These are phyloP conservation scores for Pteronura brasiliensis DNA, from an alignment of 2,113 vertebrate genomes.

Conservation along the genomic window DNA sequence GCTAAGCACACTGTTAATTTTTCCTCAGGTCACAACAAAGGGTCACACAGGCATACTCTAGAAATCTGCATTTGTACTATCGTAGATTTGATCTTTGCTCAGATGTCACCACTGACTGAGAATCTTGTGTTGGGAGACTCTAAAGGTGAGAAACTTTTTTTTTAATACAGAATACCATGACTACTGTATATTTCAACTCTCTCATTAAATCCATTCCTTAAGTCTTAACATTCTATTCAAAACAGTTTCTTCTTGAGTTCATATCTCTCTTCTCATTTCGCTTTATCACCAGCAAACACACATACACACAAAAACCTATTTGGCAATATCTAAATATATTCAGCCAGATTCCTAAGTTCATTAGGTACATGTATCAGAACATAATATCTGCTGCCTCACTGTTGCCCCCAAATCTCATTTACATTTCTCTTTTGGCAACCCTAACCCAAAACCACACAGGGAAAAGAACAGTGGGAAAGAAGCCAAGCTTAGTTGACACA, in stretches of 20 bases:
- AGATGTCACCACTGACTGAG: neutral
- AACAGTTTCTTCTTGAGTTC: neutral
- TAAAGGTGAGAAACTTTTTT: neutral
- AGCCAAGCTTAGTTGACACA: neutral
- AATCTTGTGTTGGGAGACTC: neutral
- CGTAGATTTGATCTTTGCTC: neutral
- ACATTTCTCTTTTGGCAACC: neutral
- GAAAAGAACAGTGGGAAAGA: neutral
- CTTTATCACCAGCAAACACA: neutral
- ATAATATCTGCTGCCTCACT: neutral
- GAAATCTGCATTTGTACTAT: neutral
- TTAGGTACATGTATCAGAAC: neutral
- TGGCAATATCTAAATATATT: neutral
- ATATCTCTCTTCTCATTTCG: neutral
- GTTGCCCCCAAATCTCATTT: neutral
- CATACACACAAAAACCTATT: neutral
- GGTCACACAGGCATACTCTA: neutral
- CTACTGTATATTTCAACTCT: constrained; percentile 1
- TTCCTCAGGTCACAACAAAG: neutral
- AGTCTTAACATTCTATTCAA: neutral
- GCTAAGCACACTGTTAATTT: neutral
- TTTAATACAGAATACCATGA: neutral
- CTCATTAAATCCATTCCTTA: neutral
- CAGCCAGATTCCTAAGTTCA: neutral
- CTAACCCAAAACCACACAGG: neutral